A percentile compares a stretch with the other conserved stretches of the same genome.
These are phyloP conservation scores for Malacosoma neustria DNA, from an alignment of 2,888 invertebrate genomes.

Conservation along the genomic window DNA sequence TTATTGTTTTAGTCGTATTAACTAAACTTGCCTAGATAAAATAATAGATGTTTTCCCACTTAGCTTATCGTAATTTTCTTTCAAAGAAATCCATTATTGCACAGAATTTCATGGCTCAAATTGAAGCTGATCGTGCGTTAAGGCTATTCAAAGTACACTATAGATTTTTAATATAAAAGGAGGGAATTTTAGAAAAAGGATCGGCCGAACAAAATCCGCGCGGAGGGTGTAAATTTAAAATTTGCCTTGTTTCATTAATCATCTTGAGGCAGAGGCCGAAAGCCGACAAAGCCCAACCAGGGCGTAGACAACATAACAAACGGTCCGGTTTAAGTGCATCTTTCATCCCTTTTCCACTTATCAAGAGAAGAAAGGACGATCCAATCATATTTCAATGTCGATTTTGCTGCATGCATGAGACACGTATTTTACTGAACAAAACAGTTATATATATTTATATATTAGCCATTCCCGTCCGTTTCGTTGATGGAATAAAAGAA, in stretches of 20 bases:
- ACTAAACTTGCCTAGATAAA: no score
- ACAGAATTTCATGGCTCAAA: not conserved
- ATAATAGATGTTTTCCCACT: no score
- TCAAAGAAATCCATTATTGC: not conserved
- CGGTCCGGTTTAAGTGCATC: constrained; percentile 35
- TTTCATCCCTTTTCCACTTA: constrained; percentile 20
- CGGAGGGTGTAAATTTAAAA: constrained; percentile 36
- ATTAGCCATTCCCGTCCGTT: no score
- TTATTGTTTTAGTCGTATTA: no score
- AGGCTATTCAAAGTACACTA: not conserved
- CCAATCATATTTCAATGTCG: constrained; percentile 46
- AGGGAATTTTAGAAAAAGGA: not conserved
- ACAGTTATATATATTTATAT: no score
- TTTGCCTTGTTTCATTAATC: constrained; percentile 45
- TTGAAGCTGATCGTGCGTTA: not conserved
- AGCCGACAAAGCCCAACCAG: constrained; percentile 33
- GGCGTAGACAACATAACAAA: constrained; percentile 47
- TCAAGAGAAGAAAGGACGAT: constrained; percentile 21
- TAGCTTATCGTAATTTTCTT: not conserved
- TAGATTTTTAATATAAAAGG: not conserved
- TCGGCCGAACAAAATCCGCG: constrained; percentile 9
- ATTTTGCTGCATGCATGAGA: constrained; percentile 34
- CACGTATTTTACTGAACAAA: constrained; percentile 44
- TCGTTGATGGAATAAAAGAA: no score
- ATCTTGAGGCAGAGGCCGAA: constrained; percentile 36